Percentiles rank a stretch among this genome's conserved stretches.
These are phyloP conservation scores for Desmophyllum pertusum DNA, from an alignment of 92 coral and sea anemone genomes.

Conservation along the genomic window DNA sequence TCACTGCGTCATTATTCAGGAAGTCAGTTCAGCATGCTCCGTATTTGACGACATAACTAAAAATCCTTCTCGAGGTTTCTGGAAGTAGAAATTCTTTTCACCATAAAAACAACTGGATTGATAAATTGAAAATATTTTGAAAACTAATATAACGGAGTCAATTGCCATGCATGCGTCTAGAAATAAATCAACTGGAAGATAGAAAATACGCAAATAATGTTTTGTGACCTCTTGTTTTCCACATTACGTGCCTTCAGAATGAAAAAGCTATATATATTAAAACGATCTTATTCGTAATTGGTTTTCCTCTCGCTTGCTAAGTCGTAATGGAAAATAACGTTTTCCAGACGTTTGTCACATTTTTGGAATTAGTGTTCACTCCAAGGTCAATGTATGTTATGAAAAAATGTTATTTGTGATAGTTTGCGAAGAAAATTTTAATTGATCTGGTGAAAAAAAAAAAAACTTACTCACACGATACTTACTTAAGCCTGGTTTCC, in stretches of 20 bases:
- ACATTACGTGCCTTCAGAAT: no score
- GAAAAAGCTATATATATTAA: no score
- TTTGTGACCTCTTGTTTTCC: no score
- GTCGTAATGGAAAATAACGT: background rate
- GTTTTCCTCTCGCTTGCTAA: background rate
- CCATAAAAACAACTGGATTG: background rate
- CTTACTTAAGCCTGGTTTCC: no score
- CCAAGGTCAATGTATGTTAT: background rate
- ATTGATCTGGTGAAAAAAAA: no score
- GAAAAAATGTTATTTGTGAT: background rate
- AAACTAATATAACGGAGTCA: no score
- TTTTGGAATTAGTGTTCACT: no score
- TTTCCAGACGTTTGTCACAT: background rate
- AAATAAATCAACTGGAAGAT: no score
- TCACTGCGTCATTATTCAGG: slow-evolving; percentile 1
- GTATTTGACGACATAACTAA: background rate
- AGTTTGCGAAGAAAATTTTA: background rate
- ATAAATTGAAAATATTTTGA: no score
- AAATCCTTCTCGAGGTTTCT: background rate
- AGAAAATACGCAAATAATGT: no score
- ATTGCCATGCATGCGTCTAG: no score
- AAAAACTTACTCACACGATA: no score
- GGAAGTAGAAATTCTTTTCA: background rate
- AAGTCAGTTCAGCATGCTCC: background rate
- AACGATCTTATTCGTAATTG: background rate